These are phyloP conservation scores for Lepetodrilus schrolli DNA, from an alignment of 2,888 invertebrate species.

Conservation along the genomic window DNA sequence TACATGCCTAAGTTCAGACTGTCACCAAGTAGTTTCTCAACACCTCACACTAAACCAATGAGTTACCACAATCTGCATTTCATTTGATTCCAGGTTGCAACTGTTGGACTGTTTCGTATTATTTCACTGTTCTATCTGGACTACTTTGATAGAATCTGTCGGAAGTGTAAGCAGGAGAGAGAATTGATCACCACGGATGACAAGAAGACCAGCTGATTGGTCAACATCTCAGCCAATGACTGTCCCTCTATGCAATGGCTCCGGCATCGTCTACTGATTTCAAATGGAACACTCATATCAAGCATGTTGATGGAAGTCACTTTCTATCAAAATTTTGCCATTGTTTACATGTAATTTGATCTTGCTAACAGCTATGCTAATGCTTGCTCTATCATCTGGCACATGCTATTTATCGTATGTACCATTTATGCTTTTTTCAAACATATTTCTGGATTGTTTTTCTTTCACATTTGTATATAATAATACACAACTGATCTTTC, in stretches of 20 bases:
- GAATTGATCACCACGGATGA: conserved; percentile 39
- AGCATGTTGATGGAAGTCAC: background rate
- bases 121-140: conserved; percentile 80
- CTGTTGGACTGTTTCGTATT: conserved; percentile 84
- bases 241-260: background rate
- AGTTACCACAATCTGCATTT: too few species aligned
- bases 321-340: background rate
- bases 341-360: too few species aligned
- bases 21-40: too few species aligned
- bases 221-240: background rate
- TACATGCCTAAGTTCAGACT: too few species aligned
- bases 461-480: too few species aligned
- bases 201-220: conserved; percentile 35
- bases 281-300: background rate
- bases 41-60: too few species aligned
- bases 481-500: too few species aligned
- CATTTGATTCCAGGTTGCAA: conserved; percentile 81
- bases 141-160: conserved; percentile 83
- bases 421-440: too few species aligned
- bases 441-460: too few species aligned
- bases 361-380: too few species aligned
- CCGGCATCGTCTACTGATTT: background rate
- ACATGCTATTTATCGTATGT: too few species aligned
- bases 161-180: conserved; percentile 76
- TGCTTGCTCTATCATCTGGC: too few species aligned